Evolutionary conservation across 2,888 invertebrate genomes (phyloP).

Genomic region (Drosophila gaucha): DNA sequence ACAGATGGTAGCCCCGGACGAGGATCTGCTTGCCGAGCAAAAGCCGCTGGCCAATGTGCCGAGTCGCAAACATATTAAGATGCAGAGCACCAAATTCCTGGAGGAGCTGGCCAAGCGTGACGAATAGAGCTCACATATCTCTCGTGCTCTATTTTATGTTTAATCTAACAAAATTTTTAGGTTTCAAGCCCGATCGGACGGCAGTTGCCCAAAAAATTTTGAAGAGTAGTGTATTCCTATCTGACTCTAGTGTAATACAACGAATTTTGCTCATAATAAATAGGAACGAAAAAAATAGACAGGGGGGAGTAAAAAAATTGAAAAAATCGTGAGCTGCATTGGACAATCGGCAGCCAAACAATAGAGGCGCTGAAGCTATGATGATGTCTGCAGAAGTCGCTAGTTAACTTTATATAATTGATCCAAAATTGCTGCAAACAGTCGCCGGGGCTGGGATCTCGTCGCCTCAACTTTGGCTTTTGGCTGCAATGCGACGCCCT

Average conservation of each 20-base stretch:
- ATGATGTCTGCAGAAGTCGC: conserved; percentile 37
- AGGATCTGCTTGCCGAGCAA: conserved; percentile 64
- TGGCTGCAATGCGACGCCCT: conserved; percentile 28
- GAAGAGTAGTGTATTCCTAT: background rate
- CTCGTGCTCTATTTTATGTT: background rate
- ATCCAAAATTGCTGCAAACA: conserved; percentile 66
- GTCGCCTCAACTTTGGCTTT: conserved; percentile 69
- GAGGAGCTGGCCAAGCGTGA: conserved; percentile 82
- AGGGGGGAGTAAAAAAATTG: conserved; percentile 33
- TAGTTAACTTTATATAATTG: conserved; percentile 64
- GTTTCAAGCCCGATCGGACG: background rate
- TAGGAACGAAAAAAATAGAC: conserved; percentile 19
- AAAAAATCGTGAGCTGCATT: conserved; percentile 70
- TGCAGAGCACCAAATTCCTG: conserved; percentile 80
- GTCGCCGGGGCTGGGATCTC: conserved; percentile 37
- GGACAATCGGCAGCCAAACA: conserved; percentile 42
- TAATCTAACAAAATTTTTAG: conserved; percentile 19
- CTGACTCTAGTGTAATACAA: conserved; percentile 21
- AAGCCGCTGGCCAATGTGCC: conserved; percentile 73
- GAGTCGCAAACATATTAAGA: conserved; percentile 82
- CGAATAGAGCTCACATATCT: conserved; percentile 53
- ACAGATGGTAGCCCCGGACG: conserved; percentile 39
- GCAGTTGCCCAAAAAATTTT: conserved; percentile 16
- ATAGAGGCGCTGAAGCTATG: conserved; percentile 50
- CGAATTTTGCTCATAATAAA: conserved; percentile 38